Evolutionary conservation across 2,797 vertebrate genomes (phyloP).

Genomic region (Helostoma temminkii): DNA sequence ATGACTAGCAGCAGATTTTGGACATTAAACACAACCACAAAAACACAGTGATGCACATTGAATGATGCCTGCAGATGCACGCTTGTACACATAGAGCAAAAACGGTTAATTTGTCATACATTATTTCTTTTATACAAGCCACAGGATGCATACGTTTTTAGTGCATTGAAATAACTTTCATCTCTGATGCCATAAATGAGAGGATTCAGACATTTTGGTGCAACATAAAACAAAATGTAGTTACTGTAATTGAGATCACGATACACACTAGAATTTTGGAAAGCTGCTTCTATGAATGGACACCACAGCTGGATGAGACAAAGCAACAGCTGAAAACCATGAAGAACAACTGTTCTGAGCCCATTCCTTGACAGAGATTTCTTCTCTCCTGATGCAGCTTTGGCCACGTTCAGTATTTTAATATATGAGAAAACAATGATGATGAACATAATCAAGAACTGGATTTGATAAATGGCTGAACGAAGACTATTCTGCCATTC

Average conservation of each 20-base stretch:
- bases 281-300: conserved; percentile 56
- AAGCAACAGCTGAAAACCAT: conserved; percentile 68
- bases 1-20: no score
- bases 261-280: not conserved
- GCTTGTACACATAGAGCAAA: no score
- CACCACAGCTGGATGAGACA: conserved; percentile 63
- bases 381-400: conserved; percentile 53
- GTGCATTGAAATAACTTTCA: conserved; percentile 9
- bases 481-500: conserved; percentile 42
- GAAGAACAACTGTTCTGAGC: conserved; percentile 61
- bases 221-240: conserved; percentile 64
- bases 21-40: no score
- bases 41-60: no score
- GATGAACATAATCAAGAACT: conserved; percentile 59
- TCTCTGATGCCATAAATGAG: conserved; percentile 77
- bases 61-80: no score
- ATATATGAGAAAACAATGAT: conserved; percentile 62
- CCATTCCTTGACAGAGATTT: conserved; percentile 67
- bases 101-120: no score
- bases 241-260: conserved; percentile 50
- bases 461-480: conserved; percentile 37
- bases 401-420: conserved; percentile 66
- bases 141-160: not conserved
- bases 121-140: not conserved
- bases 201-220: conserved; percentile 73